These are phyloP conservation scores for Agrochola litura DNA, from an alignment of 2,888 invertebrate genomes.

Conservation along the genomic window DNA sequence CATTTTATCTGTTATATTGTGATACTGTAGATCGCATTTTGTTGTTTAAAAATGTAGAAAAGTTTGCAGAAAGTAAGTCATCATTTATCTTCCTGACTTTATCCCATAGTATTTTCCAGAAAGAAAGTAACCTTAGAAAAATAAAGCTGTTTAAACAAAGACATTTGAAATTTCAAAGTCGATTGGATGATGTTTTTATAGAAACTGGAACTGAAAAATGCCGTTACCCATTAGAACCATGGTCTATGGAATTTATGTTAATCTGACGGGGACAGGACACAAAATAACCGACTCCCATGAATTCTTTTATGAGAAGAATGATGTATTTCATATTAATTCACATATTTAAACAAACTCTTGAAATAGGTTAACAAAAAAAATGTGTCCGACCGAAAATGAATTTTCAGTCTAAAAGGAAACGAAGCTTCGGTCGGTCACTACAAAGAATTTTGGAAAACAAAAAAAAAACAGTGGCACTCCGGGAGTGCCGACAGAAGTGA, in stretches of 20 bases:
- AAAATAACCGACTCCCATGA: conserved; percentile 26
- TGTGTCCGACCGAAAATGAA: too few species aligned
- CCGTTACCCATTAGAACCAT: conserved; percentile 4
- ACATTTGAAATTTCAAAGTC: neutral
- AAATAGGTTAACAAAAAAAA: neutral
- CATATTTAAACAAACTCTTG: neutral
- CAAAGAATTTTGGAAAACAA: neutral
- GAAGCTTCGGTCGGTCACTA: too few species aligned
- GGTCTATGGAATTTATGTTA: conserved; percentile 42
- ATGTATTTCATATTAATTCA: conserved; percentile 32
- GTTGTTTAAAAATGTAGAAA: too few species aligned
- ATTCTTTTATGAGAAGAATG: conserved; percentile 11
- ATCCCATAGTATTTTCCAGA: too few species aligned
- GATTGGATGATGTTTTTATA: neutral
- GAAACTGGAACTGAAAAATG: neutral
- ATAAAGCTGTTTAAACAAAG: neutral
- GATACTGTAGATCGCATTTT: too few species aligned
- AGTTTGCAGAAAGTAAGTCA: too few species aligned
- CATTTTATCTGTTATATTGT: too few species aligned
- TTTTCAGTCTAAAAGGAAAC: too few species aligned
- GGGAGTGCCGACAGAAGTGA: too few species aligned
- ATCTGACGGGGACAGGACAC: conserved; percentile 9
- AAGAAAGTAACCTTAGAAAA: too few species aligned
- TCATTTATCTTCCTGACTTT: too few species aligned
- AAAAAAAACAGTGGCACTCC: neutral